These are phyloP conservation scores for Drosophila pseudotakahashii DNA, from an alignment of 2,888 invertebrate genomes.

Conservation along the genomic window DNA sequence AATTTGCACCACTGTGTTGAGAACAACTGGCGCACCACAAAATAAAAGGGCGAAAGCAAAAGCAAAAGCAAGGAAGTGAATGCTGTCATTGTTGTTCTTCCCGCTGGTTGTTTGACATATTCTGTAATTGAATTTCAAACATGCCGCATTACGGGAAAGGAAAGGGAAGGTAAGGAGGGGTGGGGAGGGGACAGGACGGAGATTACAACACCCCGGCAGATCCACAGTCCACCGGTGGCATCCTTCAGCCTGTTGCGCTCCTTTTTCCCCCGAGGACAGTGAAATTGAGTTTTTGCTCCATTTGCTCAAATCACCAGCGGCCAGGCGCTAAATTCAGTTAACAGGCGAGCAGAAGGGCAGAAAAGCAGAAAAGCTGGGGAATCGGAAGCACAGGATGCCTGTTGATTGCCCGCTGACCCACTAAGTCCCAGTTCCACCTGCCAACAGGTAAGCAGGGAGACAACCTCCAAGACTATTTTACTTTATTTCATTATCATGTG, in stretches of 20 bases:
- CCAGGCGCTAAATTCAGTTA: constrained; percentile 46
- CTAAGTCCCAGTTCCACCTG: constrained; percentile 17
- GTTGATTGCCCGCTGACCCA: constrained; percentile 58
- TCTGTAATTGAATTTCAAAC: constrained; percentile 77
- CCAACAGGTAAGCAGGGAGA: neutral
- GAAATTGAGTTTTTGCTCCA: constrained; percentile 60
- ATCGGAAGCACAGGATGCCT: constrained; percentile 37
- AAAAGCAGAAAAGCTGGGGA: neutral
- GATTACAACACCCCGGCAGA: constrained; percentile 40
- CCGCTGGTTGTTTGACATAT: constrained; percentile 71
- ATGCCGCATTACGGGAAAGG: constrained; percentile 13
- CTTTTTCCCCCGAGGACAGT: constrained; percentile 41
- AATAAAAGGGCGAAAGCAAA: constrained; percentile 16
- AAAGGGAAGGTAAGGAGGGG: no score
- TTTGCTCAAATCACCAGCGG: constrained; percentile 24
- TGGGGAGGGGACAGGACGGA: constrained; percentile 19
- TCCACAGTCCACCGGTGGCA: constrained; percentile 13
- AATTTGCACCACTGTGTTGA: constrained; percentile 11
- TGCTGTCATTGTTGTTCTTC: constrained; percentile 46
- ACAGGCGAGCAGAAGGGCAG: neutral
- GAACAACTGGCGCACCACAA: constrained; percentile 22
- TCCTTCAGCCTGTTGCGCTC: constrained; percentile 32
- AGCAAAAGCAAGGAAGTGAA: constrained; percentile 19
- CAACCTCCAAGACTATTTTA: no score
- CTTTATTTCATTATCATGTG: no score